phyloP scores from a whole-genome alignment of 2,797 vertebrate species.

The Diceros bicornis region DNA sequence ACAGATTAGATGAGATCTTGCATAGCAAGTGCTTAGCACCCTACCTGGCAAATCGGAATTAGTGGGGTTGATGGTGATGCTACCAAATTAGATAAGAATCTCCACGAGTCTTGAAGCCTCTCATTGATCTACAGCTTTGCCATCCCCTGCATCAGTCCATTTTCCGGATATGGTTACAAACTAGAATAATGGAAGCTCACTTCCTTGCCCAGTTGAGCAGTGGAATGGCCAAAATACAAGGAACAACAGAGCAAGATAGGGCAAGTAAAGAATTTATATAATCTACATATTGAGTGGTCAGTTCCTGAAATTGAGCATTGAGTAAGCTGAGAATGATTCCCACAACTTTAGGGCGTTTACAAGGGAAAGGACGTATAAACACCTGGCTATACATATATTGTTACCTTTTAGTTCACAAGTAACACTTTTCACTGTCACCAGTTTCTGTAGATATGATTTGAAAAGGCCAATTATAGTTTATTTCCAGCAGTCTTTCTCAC shows the following conservation, averaged over 20 bases:
- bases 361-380: accelerated
- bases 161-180: background rate
- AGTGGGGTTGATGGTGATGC: background rate
- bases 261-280: background rate
- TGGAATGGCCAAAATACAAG: background rate
- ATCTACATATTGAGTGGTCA: no score
- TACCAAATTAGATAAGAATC: background rate
- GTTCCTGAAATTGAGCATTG: background rate
- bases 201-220: background rate
- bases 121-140: no score
- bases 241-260: no score
- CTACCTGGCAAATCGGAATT: accelerated
- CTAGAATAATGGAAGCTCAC: no score
- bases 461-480: background rate
- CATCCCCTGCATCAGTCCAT: accelerated
- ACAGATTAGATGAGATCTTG: no score
- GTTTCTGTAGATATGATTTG: accelerated
- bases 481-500: background rate
- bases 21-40: accelerated
- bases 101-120: background rate
- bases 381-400: accelerated
- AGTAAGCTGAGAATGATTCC: background rate
- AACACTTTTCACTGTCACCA: accelerated
- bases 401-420: background rate
- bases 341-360: accelerated